phyloP scores from a whole-genome alignment of 2,888 invertebrate genomes.

The Colletes collaris region DNA sequence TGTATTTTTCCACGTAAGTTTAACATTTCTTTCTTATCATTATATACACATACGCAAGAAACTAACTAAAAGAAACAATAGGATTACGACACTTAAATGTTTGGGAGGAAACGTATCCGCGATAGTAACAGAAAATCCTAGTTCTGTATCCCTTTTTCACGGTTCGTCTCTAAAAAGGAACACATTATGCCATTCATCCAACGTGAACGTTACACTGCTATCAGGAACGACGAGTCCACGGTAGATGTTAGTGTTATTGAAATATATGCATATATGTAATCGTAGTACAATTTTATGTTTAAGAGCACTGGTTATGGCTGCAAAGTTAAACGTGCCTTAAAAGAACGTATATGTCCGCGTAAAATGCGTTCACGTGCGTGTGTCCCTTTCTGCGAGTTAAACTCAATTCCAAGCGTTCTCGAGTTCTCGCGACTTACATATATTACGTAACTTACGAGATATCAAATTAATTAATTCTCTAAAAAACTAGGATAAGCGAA shows the following conservation, averaged over 20 bases:
- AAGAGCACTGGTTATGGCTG: conserved; percentile 29
- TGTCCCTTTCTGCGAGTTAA: conserved; percentile 5
- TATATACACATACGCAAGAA: conserved; percentile 80
- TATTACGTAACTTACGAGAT: conserved; percentile 42
- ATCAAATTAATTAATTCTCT: conserved; percentile 34
- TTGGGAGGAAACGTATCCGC: conserved; percentile 29
- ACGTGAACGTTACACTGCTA: too few species aligned
- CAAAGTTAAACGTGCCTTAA: not conserved
- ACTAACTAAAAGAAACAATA: conserved; percentile 70
- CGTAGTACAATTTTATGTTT: conserved; percentile 36
- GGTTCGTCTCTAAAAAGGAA: conserved; percentile 10
- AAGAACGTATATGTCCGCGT: not conserved
- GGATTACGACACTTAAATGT: conserved; percentile 48
- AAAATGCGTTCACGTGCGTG: not conserved
- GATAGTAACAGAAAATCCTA: conserved; percentile 35
- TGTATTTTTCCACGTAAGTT: conserved; percentile 77
- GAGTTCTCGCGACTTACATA: conserved; percentile 19
- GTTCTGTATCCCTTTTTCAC: conserved; percentile 8
- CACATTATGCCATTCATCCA: conserved; percentile 11
- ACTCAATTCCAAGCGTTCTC: conserved; percentile 12
- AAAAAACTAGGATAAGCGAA: conserved; percentile 48
- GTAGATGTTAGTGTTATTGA: not conserved
- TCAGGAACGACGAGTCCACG: conserved; percentile 11
- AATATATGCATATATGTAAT: not conserved
- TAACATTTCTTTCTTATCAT: conserved; percentile 78